Conservation (phyloP, 2,888 invertebrate species). For the Tubulanus polymorphus region DNA sequence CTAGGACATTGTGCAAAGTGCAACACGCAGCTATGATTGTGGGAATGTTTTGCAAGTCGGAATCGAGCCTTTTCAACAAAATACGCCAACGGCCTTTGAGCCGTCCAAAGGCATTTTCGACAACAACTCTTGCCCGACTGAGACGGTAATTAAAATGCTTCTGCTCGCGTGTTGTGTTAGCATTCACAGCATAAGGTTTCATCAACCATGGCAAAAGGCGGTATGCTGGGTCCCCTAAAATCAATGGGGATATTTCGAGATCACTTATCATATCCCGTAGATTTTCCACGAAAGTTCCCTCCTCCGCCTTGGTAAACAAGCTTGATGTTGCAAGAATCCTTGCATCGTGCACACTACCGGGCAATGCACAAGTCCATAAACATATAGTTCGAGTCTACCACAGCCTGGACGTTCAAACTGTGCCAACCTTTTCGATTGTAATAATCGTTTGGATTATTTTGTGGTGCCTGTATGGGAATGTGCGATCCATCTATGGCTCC, state of each 20-base stretch:
- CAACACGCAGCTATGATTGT: slow-evolving; percentile 5
- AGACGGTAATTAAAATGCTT: slow-evolving; percentile 11
- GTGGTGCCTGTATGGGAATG: slow-evolving; percentile 11
- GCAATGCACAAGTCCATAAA: slow-evolving; percentile 5
- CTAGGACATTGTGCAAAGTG: slow-evolving; percentile 15
- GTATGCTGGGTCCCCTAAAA: slow-evolving; percentile 14
- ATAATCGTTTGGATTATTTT: slow-evolving; percentile 10
- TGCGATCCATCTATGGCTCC: slow-evolving; percentile 18
- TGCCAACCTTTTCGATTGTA: slow-evolving; percentile 15
- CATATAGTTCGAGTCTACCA: slow-evolving; percentile 5
- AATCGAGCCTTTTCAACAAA: slow-evolving; percentile 7
- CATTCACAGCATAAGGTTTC: slow-evolving; percentile 6
- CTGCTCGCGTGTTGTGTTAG: slow-evolving; percentile 1
- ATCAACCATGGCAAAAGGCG: slow-evolving; percentile 11
- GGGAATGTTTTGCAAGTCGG: slow-evolving; percentile 5
- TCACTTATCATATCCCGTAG: background rate
- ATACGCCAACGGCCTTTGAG: slow-evolving; percentile 11
- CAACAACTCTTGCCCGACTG: slow-evolving; percentile 8
- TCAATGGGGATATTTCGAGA: background rate
- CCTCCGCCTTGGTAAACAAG: slow-evolving; percentile 3
- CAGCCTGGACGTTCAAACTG: slow-evolving; percentile 11
- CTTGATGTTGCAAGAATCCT: slow-evolving; percentile 10
- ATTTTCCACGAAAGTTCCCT: background rate
- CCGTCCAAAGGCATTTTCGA: slow-evolving; percentile 12
- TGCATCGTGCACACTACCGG: slow-evolving; percentile 15